phyloP scores from a whole-genome alignment of 2,113 vertebrate species.

The Polypterus senegalus region DNA sequence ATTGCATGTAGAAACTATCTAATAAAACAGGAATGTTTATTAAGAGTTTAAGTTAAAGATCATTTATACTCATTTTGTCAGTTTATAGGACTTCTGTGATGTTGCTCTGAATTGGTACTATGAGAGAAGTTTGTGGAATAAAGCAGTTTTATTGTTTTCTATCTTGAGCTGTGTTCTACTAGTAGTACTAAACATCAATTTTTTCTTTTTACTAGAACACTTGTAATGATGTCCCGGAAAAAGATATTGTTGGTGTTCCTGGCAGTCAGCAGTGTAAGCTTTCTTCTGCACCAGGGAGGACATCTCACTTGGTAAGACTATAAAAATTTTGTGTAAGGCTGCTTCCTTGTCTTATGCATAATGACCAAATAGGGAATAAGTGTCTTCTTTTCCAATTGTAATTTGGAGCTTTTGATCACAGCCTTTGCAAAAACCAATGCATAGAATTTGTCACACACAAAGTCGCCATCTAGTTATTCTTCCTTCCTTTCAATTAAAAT shows the following conservation, averaged over 20 bases:
- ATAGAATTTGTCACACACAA: neutral
- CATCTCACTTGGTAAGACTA: constrained; percentile 59
- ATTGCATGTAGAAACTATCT: no score
- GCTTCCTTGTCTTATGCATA: neutral
- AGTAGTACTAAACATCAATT: constrained; percentile 6
- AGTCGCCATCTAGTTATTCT: neutral
- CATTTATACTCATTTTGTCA: no score
- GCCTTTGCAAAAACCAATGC: neutral
- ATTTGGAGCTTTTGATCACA: neutral
- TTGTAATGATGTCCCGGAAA: constrained; percentile 50
- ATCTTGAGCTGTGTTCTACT: no score
- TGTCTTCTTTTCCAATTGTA: neutral
- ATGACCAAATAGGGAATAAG: neutral
- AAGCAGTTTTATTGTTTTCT: no score
- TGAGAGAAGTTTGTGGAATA: no score
- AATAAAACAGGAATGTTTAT: no score
- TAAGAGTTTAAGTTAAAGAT: no score
- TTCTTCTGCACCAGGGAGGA: constrained; percentile 62
- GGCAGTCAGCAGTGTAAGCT: constrained; percentile 52
- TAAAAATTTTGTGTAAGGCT: neutral
- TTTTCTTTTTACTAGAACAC: constrained; percentile 26
- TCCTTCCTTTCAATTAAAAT: no score
- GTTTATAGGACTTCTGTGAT: no score
- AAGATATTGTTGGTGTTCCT: constrained; percentile 57
- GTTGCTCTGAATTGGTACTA: no score